Percentiles rank a stretch among this genome's conserved stretches.
phyloP scores from a whole-genome alignment of 1,140 invertebrate genomes.

The Lordiphosa mommai region DNA sequence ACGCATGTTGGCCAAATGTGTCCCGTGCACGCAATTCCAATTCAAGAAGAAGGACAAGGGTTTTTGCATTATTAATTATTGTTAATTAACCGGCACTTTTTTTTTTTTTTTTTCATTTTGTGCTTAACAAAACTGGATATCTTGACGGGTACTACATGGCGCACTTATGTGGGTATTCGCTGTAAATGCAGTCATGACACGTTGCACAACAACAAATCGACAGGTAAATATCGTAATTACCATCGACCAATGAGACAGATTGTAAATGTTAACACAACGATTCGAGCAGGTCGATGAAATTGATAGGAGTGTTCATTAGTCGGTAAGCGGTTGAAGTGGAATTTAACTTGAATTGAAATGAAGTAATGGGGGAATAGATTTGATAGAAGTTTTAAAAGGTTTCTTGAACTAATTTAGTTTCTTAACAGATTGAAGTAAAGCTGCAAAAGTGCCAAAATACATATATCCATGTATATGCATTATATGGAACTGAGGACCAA shows the following conservation, averaged over 20 bases:
- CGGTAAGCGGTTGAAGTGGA: too few relatives aligned
- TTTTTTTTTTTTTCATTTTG: not conserved
- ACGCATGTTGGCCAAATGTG: constrained; percentile 66
- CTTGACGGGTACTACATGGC: constrained; percentile 6
- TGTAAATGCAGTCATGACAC: constrained; percentile 1
- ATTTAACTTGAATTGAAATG: not conserved
- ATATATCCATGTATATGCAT: not conserved
- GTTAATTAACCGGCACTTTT: constrained; percentile 41
- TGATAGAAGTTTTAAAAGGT: too few relatives aligned
- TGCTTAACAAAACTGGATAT: not conserved
- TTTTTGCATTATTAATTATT: constrained; percentile 62
- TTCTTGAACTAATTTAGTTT: too few relatives aligned
- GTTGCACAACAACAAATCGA: constrained; percentile 25
- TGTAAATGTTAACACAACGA: constrained; percentile 1
- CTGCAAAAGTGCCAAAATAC: not conserved
- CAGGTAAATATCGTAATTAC: constrained; percentile 29
- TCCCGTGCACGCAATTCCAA: constrained; percentile 55
- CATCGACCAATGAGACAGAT: constrained; percentile 16
- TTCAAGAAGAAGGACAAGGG: constrained; percentile 7
- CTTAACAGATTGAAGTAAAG: too few relatives aligned
- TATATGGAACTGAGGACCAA: too few relatives aligned
- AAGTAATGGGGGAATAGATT: too few relatives aligned
- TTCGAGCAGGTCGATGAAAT: constrained; percentile 7
- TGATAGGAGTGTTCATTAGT: too few relatives aligned
- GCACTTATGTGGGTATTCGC: not conserved